Evolutionary conservation across 2,888 invertebrate genomes (phyloP), one percentile per base, ranked within the genome.

Genomic region (Schizotus pectinicornis): DNA sequence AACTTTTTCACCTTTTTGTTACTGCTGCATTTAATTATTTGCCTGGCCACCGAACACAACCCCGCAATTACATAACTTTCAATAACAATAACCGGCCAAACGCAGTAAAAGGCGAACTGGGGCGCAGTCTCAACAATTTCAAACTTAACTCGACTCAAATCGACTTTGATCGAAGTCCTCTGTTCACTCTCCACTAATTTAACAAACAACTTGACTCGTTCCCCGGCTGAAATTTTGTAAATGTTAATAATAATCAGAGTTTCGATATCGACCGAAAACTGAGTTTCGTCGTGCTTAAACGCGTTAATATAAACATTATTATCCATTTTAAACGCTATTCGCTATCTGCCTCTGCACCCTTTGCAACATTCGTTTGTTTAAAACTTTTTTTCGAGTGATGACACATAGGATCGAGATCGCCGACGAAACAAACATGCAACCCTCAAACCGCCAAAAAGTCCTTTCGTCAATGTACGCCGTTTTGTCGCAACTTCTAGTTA

Each of bases 381-480:
- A 79, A 13, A 88, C 85, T 70, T 85, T 83, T 71, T 88, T 85
- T 64, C 92, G 81, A 30, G 87, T 77, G 76, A 85, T 84, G 0
- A 90, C 89, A 56, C 86, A 82, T 36, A 85, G 71, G 45, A 86
- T 86, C 7, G 92, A 90, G 12, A 86, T 75, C 0, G 89, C 73
- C 1, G 89, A 87, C 32, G 87, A 72, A 0, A 86, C 78, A 72
- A 90, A 87, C 79, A 88, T 87, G 72, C 87, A 84, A 47, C 86
- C 85, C 73, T 92, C 88, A 74, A 94, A 93, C 67, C 89, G 86
- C 89, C 92, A 92, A 78, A 92, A 96, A 54, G 88, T 86, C 60
- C 88, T 84, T 75, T 94, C 92, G 74, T 95, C 94, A 47, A 93
- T 82, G 82, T 91, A 91, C 1, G 91, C 91, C 9, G 93, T 91